These are phyloP conservation scores for Balearica regulorum DNA, from an alignment of 2,797 vertebrate genomes.

Conservation along the genomic window DNA sequence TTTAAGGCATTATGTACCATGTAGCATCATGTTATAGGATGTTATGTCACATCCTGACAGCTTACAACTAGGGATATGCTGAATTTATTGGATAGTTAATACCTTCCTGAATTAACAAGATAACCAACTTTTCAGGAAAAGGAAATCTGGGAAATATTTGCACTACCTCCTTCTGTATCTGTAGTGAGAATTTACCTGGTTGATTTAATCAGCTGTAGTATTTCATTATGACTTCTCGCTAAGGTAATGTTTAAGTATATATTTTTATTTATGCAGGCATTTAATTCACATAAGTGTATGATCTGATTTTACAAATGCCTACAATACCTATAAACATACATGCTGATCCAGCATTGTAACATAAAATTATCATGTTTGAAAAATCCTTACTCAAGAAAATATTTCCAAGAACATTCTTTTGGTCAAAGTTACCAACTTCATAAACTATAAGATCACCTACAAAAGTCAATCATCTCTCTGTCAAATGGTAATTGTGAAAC, in stretches of 20 bases:
- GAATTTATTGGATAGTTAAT: constrained; percentile 78
- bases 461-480: neutral
- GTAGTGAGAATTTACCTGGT: constrained; percentile 24
- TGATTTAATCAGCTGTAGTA: constrained; percentile 46
- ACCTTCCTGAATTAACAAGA: constrained; percentile 77
- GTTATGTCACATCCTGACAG: constrained; percentile 80
- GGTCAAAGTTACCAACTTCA: neutral
- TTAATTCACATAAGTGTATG: neutral
- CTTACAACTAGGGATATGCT: constrained; percentile 74
- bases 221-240: constrained; percentile 48
- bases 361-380: neutral
- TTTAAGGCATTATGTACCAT: constrained; percentile 78
- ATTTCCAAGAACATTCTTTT: neutral
- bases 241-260: neutral
- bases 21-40: constrained; percentile 79
- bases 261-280: constrained; percentile 21
- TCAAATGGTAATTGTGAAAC: neutral
- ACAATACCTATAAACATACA: neutral
- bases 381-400: neutral
- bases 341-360: neutral
- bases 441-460: neutral
- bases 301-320: neutral
- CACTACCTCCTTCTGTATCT: constrained; percentile 50
- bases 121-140: constrained; percentile 71
- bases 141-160: constrained; percentile 64